Evolutionary conservation across 2,888 invertebrate genomes (phyloP), one percentile per base, ranked within the genome.

Genomic region (Ashinkailepas kermadecensis): DNA sequence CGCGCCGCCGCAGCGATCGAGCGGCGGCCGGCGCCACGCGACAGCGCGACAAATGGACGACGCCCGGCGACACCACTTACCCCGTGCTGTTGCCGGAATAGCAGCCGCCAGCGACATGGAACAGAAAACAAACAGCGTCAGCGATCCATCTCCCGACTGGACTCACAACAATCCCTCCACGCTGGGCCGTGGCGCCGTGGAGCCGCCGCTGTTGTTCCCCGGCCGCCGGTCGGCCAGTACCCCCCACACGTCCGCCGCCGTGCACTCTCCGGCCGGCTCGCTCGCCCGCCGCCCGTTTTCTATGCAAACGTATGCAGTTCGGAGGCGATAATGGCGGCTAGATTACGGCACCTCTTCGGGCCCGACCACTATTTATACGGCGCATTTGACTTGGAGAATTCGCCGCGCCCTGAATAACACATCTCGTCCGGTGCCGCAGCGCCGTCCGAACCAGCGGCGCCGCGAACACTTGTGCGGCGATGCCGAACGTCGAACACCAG

Each of bases 371-470:
- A n/a, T 23, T n/a, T 23, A n/a, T 25, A n/a, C 64, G 56, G 80
- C 56, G 18, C 57, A 67, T 80, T 57, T 67, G 67, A 65, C 80
- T 67, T 64, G 80, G 80, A 65, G 54, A 64, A 11, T 11, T 25
- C n/a, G 25, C 58, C 18, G 23, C 21, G 21, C n/a, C n/a, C 59
- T 64, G 57, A 23, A 64, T 59, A 80, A 62, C 59, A 59, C 57
- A 25, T 80, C 39, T 18, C 62, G 39, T 57, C 80, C 15, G 59
- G 15, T 11, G 62, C n/a, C 23, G 64, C n/a, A 9, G 21, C 80
- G 58, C 80, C 59, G 59, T 59, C 12, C 15, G 12, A 7, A 59
- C 39, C 39, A 39, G 39, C 39, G 39, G 39, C 39, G 39, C 39
- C 39, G 39, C 39, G 39, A 39, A 39, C 39, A 39, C 39, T 39